Percentiles rank a stretch among this genome's conserved stretches.
Evolutionary conservation across 2,797 vertebrate genomes (phyloP).

Genomic region (Ataeniobius toweri): DNA sequence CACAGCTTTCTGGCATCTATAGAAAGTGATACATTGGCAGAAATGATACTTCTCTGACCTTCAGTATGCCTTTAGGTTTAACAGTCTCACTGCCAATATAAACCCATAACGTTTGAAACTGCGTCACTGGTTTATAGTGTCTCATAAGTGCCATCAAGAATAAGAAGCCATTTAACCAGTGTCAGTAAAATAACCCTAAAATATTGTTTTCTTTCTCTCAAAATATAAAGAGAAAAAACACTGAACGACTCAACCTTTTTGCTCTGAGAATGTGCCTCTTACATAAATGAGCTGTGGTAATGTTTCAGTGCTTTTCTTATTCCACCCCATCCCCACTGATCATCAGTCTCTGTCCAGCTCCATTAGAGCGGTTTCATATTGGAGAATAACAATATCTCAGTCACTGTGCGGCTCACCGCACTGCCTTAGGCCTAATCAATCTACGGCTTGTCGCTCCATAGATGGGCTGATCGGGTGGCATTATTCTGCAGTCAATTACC

Average conservation of each 20-base stretch:
- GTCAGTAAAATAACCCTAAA: constrained; percentile 52
- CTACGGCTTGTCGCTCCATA: constrained; percentile 64
- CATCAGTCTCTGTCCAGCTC: constrained; percentile 68
- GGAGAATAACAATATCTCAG: constrained; percentile 71
- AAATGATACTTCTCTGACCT: not conserved
- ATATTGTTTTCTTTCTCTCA: constrained; percentile 55
- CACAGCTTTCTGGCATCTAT: not conserved
- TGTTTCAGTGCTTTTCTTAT: constrained; percentile 60
- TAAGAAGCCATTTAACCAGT: constrained; percentile 41
- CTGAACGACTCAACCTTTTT: constrained; percentile 56
- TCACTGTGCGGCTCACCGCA: constrained; percentile 23
- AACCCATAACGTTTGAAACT: constrained; percentile 8
- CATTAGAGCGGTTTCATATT: constrained; percentile 70
- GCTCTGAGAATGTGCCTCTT: constrained; percentile 59
- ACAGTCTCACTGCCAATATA: constrained; percentile 8
- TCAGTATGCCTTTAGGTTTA: constrained; percentile 12
- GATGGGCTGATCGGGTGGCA: constrained; percentile 70
- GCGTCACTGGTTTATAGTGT: constrained; percentile 31
- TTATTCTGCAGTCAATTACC: constrained; percentile 82
- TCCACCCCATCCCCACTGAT: constrained; percentile 61
- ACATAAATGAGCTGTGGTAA: constrained; percentile 57
- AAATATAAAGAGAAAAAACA: constrained; percentile 55
- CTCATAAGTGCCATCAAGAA: constrained; percentile 40
- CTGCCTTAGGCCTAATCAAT: constrained; percentile 68
- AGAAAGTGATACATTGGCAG: not conserved